Evolutionary conservation across 2,113 vertebrate genomes (phyloP), one percentile per base, ranked within the genome.

Genomic region (Marcusenius ussheri): DNA sequence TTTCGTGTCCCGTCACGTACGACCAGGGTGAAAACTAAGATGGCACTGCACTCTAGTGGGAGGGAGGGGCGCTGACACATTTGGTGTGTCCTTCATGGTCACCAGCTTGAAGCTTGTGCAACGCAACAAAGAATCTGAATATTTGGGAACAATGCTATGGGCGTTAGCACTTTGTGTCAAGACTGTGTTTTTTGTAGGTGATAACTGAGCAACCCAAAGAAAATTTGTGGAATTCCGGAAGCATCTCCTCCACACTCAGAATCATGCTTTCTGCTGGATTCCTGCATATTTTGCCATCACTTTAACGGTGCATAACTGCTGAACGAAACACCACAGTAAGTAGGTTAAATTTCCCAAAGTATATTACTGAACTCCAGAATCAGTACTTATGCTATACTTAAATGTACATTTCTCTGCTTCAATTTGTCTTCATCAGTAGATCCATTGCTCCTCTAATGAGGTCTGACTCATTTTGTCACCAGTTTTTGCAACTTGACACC

Each of bases 381-480:
- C 35, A 39, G 27, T 6, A 0, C 70, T 39, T 77, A 35, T 80
- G 74, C 74, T 42, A 10, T 13, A 42, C 74, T 80, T 80, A 80
- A 42, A 42, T 39, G 5, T 42, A 39, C 74, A 39, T 80, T 19
- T 80, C 31, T 19, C 31, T 39, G 0, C 5, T 77, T 77, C 31
- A 4, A 35, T 77, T 77, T 39, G 27, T 15, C 70, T 77, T 77
- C 70, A 39, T 77, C 35, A 80, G 35, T 39, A 80, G 35, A 80
- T 42, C 31, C 15, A 19, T 80, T 80, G 74, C 74, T 80, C 13
- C 74, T 17, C 74, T 80, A 80, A 80, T 80, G 74, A 80, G 74
- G 31, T 80, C 74, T 80, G 74, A 80, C 74, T 80, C 74, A 42
- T 80, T 80, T 42, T 80, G 35, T 80, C 74, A 80, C 74, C 74